Conservation (phyloP, 2,888 invertebrate genomes). For the Hypena proboscidalis region DNA sequence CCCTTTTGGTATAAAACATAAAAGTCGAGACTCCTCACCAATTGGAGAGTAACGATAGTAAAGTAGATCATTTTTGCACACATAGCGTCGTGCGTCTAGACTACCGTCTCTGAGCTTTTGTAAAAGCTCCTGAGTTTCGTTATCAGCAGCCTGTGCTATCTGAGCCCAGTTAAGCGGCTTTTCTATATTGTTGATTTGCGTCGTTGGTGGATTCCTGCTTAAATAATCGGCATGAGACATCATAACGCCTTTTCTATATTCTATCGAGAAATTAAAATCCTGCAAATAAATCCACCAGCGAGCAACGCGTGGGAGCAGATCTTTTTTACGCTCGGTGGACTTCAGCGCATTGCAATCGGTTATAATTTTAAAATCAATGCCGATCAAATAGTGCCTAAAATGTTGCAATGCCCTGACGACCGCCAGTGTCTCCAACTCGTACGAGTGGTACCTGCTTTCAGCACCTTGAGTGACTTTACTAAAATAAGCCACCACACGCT, state of each 20-base stretch:
- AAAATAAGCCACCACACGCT: conserved; percentile 23
- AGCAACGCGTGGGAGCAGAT: conserved; percentile 34
- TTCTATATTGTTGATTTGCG: neutral
- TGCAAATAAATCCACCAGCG: conserved; percentile 42
- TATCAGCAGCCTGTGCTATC: conserved; percentile 34
- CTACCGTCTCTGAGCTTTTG: conserved; percentile 22
- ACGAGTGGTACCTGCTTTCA: conserved; percentile 32
- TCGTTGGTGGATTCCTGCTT: conserved; percentile 27
- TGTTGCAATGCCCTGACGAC: conserved; percentile 36
- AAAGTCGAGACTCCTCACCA: neutral
- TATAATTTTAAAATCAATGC: conserved; percentile 31
- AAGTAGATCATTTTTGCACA: neutral
- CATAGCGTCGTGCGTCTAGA: neutral
- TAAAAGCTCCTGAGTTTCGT: conserved; percentile 30
- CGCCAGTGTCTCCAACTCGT: conserved; percentile 33
- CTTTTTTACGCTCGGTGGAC: conserved; percentile 33
- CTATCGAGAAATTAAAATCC: conserved; percentile 34
- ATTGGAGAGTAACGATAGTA: conserved; percentile 6
- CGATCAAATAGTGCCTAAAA: conserved; percentile 36
- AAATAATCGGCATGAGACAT: conserved; percentile 37
- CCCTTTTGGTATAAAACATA: neutral
- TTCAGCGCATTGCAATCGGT: conserved; percentile 44
- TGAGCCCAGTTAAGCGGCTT: conserved; percentile 25
- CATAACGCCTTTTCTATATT: conserved; percentile 31
- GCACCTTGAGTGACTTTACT: conserved; percentile 29